Conservation (phyloP, 2,113 vertebrate species). For the Dendrocopos noguchii region DNA sequence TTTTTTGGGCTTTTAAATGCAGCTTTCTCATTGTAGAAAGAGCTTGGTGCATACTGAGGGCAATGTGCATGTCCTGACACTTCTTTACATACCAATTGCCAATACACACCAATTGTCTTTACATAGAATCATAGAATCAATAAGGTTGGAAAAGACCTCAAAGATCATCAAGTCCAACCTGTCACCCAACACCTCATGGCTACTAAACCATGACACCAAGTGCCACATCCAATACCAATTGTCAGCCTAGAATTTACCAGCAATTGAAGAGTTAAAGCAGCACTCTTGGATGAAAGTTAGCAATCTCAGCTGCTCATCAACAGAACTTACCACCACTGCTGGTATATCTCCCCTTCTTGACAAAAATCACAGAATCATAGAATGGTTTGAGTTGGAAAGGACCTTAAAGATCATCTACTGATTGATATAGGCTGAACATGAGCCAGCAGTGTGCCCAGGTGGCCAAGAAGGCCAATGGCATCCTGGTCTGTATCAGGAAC, state of each 20-base stretch:
- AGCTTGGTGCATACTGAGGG: neutral
- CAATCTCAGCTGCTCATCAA: neutral
- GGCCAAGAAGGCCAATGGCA: too few relatives aligned
- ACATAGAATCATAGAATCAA: neutral
- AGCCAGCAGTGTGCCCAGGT: too few relatives aligned
- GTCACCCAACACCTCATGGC: too few relatives aligned
- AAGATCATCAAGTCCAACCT: too few relatives aligned
- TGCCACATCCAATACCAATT: too few relatives aligned
- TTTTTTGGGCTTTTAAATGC: neutral
- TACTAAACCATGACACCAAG: too few relatives aligned
- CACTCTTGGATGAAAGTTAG: neutral
- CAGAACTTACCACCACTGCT: neutral
- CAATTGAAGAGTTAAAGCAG: neutral
- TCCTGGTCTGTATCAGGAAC: too few relatives aligned
- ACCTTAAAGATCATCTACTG: too few relatives aligned
- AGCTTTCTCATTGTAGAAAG: neutral
- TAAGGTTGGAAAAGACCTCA: too few relatives aligned
- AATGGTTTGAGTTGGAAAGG: too few relatives aligned
- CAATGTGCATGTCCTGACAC: neutral
- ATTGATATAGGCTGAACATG: too few relatives aligned
- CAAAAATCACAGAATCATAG: neutral
- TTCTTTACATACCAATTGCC: neutral
- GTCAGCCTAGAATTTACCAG: neutral
- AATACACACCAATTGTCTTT: too few relatives aligned
- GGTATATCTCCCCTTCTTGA: neutral